Conservation (phyloP, 64 coral and sea anemone genomes). For the Catalaphyllia jardinei region DNA sequence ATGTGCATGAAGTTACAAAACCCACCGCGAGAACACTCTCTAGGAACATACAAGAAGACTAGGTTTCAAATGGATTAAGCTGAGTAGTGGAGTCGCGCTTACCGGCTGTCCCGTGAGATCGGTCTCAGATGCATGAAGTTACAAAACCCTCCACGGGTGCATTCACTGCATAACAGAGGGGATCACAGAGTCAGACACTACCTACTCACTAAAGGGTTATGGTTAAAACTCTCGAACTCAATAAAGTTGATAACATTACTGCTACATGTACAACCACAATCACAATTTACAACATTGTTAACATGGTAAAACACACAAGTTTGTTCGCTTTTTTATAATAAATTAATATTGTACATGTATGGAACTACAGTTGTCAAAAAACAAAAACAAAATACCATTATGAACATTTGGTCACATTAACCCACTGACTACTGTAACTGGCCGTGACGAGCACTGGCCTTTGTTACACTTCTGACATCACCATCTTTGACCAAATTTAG, state of each 20-base stretch:
- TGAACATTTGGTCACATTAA: too few relatives aligned
- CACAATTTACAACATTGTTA: too few relatives aligned
- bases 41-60: slow-evolving; percentile 82
- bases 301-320: too few relatives aligned
- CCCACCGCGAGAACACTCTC: slow-evolving; percentile 87
- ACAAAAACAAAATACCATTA: too few relatives aligned
- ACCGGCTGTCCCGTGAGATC: slow-evolving; percentile 90
- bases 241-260: too few relatives aligned
- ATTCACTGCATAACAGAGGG: slow-evolving; percentile 91
- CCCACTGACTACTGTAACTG: too few relatives aligned
- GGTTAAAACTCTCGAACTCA: neutral
- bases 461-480: too few relatives aligned
- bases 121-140: slow-evolving; percentile 99
- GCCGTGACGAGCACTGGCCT: too few relatives aligned
- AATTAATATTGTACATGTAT: too few relatives aligned
- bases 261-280: neutral
- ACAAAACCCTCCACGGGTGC: slow-evolving; percentile 99
- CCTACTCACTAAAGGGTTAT: neutral
- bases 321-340: too few relatives aligned
- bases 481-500: too few relatives aligned
- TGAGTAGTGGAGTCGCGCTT: slow-evolving; percentile 42
- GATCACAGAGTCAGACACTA: slow-evolving; percentile 49
- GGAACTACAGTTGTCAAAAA: too few relatives aligned
- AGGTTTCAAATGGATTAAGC: slow-evolving; percentile 54
- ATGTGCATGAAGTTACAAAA: slow-evolving; percentile 99